A percentile compares a stretch with the other conserved stretches of the same genome.
phyloP scores from a whole-genome alignment of 30 jellyfish, hydroid and myxozoan species.

The Cassiopea andromeda region DNA sequence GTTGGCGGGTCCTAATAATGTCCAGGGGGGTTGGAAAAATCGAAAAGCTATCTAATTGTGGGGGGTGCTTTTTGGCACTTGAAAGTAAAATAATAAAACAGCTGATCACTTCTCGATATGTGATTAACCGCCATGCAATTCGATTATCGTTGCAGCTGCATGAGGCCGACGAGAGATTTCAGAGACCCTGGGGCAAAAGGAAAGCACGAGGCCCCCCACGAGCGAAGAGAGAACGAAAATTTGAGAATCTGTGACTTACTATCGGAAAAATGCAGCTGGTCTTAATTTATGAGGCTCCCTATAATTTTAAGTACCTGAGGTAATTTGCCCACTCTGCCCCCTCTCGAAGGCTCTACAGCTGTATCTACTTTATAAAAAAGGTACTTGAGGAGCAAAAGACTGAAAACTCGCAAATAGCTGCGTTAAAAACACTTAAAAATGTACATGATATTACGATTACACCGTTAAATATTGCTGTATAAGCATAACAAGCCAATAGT shows the following conservation, averaged over 20 bases:
- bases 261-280: too few species aligned
- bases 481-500: not conserved
- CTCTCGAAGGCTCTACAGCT: too few species aligned
- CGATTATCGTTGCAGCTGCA: not conserved
- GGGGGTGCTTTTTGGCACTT: too few species aligned
- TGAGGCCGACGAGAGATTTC: not conserved
- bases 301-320: too few species aligned
- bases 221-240: too few species aligned
- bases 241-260: too few species aligned
- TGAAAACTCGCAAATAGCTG: not conserved
- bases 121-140: not conserved
- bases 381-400: not conserved
- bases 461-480: not conserved
- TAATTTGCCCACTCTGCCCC: too few species aligned
- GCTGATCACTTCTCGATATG: not conserved
- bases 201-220: not conserved
- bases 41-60: too few species aligned
- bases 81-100: not conserved
- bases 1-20: too few species aligned
- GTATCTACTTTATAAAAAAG: not conserved
- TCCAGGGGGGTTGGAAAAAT: too few species aligned
- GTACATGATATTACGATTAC: not conserved
- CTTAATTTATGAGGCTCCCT: too few species aligned
- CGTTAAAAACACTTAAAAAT: not conserved
- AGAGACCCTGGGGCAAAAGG: too few species aligned